Evolutionary conservation across 2,113 vertebrate genomes (phyloP).

Genomic region (Pimephales promelas): DNA sequence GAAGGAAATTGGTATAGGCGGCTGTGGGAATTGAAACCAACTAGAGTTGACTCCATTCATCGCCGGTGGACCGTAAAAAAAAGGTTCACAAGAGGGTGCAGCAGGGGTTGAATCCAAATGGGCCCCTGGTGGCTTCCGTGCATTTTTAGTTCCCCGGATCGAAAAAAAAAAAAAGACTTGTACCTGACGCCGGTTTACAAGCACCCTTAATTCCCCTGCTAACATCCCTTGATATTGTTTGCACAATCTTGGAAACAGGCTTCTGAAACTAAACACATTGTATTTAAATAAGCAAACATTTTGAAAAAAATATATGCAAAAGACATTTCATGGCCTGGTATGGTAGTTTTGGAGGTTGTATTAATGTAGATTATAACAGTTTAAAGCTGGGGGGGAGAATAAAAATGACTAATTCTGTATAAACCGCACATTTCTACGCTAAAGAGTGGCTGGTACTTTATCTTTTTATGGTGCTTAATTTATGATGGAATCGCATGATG

Average conservation of each 20-base stretch:
- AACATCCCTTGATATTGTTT: constrained; percentile 38
- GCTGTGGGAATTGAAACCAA: constrained; percentile 78
- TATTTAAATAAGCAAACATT: constrained; percentile 30
- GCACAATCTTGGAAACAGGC: constrained; percentile 39
- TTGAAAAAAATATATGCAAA: constrained; percentile 27
- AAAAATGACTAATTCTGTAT: not conserved
- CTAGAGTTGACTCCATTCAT: not conserved
- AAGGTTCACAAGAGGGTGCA: constrained; percentile 20
- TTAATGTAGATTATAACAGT: not conserved
- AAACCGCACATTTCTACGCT: not conserved
- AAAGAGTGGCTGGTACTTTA: not conserved
- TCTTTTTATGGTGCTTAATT: constrained; percentile 11
- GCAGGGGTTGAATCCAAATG: constrained; percentile 4
- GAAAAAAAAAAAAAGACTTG: constrained; percentile 30
- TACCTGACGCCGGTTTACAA: constrained; percentile 31
- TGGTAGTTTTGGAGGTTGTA: not conserved
- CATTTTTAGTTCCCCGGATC: not conserved
- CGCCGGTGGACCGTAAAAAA: not conserved
- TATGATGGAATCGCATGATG: constrained; percentile 61
- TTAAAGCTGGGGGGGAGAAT: not conserved
- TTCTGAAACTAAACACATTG: constrained; percentile 26
- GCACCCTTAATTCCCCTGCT: constrained; percentile 10
- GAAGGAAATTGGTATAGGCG: constrained; percentile 88
- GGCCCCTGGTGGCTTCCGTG: constrained; percentile 21
- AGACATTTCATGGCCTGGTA: not conserved